Base-by-base conservation (phyloP, 2,888 invertebrate species). In the Hemicrepidius hirtus region DNA sequence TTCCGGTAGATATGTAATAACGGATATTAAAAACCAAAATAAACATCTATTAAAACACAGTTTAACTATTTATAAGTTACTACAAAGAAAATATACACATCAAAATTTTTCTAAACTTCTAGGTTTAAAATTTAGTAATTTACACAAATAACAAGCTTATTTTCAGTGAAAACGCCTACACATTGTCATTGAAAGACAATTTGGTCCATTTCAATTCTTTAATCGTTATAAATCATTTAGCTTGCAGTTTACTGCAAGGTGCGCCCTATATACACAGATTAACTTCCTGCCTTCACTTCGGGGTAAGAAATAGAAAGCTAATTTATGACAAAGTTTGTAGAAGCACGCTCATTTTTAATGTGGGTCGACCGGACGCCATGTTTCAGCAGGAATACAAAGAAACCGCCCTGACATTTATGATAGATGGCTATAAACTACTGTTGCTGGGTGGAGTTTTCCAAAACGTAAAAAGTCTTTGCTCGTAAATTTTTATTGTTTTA, bases 301-400 rank as follows among this genome's bases (percentile, higher is more conserved):
- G 37, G 37, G 37, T 57, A 57, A 37, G 37, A 57, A 57, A 37
- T 37, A 28, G 53, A 57, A 37, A 37, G 37, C 35, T 20, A 57
- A 57, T 57, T 57, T 57, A 57, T 57, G 18, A 6, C 37, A 37
- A 50, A 21, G 21, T 55, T 55, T 28, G 37, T n/a, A 16, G 35
- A 18, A 35, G 18, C 57, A 57, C 10, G 57, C 57, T 57, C 37
- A n/a, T 37, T 35, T 57, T 37, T 37, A 35, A 57, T 57, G 10
- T 57, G 37, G 37, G 57, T 35, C 57, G 18, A 37, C 57, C 57
- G 57, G 57, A 37, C 20, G 37, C n/a, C 13, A 13, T 35, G 16
- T 57, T 57, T 35, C 57, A 37, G 9, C 12, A 37, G 18, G 5
- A 57, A 57, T 57, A 37, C 37, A 35, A 35, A 37, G 37, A 35